phyloP scores from a whole-genome alignment of 2,888 invertebrate genomes.

The Periphyllus acericola region DNA sequence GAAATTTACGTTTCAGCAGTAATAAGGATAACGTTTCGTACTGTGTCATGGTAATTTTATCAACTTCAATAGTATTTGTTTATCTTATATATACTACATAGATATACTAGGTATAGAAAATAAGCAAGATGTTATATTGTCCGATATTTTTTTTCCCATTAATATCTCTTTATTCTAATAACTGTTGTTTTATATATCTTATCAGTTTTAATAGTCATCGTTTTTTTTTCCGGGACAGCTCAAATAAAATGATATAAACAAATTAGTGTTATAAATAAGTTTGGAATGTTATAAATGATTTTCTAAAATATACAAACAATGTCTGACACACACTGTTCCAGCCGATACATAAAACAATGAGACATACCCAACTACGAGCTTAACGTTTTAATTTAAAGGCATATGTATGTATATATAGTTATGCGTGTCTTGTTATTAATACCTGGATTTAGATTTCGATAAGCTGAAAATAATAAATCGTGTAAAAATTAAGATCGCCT shows the following conservation, averaged over 20 bases:
- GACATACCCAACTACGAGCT: neutral
- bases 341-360: neutral
- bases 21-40: no score
- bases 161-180: neutral
- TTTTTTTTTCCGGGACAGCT: neutral
- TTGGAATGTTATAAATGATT: slow-evolving; percentile 26
- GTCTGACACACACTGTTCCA: neutral
- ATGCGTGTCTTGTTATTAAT: no score
- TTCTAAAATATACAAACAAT: neutral
- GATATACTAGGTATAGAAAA: no score
- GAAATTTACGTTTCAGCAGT: neutral
- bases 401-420: no score
- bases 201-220: neutral
- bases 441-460: neutral
- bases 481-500: neutral
- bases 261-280: neutral
- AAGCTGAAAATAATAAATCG: neutral
- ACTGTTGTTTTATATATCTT: slow-evolving; percentile 12
- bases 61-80: neutral
- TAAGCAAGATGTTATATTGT: neutral
- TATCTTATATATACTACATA: no score
- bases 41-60: no score
- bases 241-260: neutral
- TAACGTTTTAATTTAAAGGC: neutral
- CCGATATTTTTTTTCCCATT: neutral